These are phyloP conservation scores for Ceratitis capitata DNA, from an alignment of 1,140 invertebrate genomes.

Conservation along the genomic window DNA sequence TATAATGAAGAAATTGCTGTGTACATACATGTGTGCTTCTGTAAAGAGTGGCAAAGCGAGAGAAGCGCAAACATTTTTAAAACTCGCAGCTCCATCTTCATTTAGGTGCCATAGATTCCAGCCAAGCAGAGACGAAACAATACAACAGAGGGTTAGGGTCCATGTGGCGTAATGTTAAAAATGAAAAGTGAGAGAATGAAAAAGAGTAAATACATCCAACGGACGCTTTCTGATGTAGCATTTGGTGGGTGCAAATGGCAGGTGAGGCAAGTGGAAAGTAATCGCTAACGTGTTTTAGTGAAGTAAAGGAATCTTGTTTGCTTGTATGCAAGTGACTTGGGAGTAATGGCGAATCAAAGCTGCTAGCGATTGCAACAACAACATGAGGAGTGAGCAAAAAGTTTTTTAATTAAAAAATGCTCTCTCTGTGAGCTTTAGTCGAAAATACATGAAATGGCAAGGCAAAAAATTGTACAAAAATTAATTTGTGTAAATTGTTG, in stretches of 20 bases:
- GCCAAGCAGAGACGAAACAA: background rate
- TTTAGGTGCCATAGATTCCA: background rate
- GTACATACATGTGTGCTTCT: background rate
- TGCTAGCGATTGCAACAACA: background rate
- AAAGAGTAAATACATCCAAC: background rate
- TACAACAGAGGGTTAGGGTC: too few species aligned
- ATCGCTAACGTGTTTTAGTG: background rate
- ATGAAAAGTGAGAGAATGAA: background rate
- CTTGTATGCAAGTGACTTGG: background rate
- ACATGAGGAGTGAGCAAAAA: background rate
- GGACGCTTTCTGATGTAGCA: background rate
- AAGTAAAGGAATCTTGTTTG: too few species aligned
- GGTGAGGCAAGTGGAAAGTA: background rate
- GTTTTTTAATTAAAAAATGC: conserved; percentile 34
- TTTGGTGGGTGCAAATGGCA: background rate
- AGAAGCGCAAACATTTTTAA: too few species aligned
- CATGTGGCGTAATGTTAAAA: background rate
- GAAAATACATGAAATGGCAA: too few species aligned
- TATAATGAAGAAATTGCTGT: background rate
- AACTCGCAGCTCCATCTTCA: too few species aligned
- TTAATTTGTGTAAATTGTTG: too few species aligned
- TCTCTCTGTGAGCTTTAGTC: background rate
- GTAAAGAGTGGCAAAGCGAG: background rate
- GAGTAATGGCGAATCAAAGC: background rate
- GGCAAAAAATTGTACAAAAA: too few species aligned